Evolutionary conservation across 2,113 vertebrate genomes (phyloP), one percentile per base, ranked within the genome.

Genomic region (Isurus oxyrinchus): DNA sequence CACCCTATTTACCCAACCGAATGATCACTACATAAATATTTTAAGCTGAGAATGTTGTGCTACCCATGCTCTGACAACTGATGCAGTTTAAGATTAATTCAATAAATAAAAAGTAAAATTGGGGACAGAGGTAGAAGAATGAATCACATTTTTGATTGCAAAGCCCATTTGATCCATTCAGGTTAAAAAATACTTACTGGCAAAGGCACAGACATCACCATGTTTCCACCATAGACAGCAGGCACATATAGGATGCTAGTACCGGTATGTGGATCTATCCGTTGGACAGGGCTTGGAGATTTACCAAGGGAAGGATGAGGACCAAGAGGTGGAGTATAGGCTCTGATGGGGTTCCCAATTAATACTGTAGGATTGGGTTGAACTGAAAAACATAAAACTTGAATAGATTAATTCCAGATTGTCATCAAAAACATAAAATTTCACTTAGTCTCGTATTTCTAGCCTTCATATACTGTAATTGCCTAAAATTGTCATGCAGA

Each of bases 131-230:
- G 69, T 1, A 69, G 66, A 49, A 69, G 63, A 95, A 95, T 57
- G n/a, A 27, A 69, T 67, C 94, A 95, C 88, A 93, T 10, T 61
- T 40, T 66, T 66, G n/a, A 69, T 49, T 95, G 76, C n/a, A 72
- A 55, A 72, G 53, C 44, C 44, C 49, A 72, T 72, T 21, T 53
- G 67, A 95, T 72, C 93, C 44, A 2, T 72, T 53, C 11, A 72
- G 66, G 49, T 67, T 13, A 63, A 44, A 94, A 49, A 57, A 0
- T 96, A 94, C 99, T 99, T 98, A 99, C 99, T 96, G 99, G 98
- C 97, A 99, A 98, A 98, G 99, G 99, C 98, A 99, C 98, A 97
- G 99, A 98, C 99, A 99, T 99, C 97, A 99, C 99, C 98, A 99
- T 99, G 97, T 99, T 99, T 97, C 99, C 99, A 97, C 99, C 99